These are phyloP conservation scores for Scaptomyza tumidula DNA, from an alignment of 2,888 invertebrate genomes.

Conservation along the genomic window DNA sequence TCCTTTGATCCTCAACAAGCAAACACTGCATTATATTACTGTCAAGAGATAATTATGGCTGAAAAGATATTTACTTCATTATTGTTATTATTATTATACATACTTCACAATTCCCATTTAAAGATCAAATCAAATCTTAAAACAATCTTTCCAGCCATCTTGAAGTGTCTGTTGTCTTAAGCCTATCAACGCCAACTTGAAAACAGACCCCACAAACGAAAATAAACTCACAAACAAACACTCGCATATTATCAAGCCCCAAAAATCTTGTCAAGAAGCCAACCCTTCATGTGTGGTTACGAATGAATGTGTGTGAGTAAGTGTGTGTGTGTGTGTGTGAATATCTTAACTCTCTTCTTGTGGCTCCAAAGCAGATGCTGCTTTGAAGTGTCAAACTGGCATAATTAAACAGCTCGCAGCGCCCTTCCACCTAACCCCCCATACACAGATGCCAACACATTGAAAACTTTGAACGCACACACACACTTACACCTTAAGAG, in stretches of 20 bases:
- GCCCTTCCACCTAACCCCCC: conserved; percentile 11
- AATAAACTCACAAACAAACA: conserved; percentile 4
- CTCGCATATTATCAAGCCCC: conserved; percentile 22
- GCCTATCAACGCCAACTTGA: conserved; percentile 24
- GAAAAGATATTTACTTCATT: not conserved
- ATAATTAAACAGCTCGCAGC: conserved; percentile 75
- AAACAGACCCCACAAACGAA: conserved; percentile 1
- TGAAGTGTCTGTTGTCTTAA: conserved; percentile 28
- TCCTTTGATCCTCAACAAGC: too few relatives aligned
- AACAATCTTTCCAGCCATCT: conserved; percentile 2
- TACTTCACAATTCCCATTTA: not conserved
- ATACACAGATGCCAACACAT: conserved; percentile 20
- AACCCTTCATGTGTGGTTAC: conserved; percentile 30
- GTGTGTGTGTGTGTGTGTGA: not conserved
- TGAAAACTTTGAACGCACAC: conserved; percentile 37
- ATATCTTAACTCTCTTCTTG: conserved; percentile 10
- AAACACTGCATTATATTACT: too few relatives aligned
- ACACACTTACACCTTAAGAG: conserved; percentile 71
- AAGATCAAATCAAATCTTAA: conserved; percentile 14
- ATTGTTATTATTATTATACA: not conserved
- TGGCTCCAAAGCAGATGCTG: conserved; percentile 52
- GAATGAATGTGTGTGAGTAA: not conserved
- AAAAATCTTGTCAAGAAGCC: conserved; percentile 22
- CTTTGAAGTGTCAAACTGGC: conserved; percentile 82
- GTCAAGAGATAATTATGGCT: too few relatives aligned